Evolutionary conservation across 2,797 vertebrate genomes (phyloP), one percentile per base, ranked within the genome.

Genomic region (Crenuchus spilurus): DNA sequence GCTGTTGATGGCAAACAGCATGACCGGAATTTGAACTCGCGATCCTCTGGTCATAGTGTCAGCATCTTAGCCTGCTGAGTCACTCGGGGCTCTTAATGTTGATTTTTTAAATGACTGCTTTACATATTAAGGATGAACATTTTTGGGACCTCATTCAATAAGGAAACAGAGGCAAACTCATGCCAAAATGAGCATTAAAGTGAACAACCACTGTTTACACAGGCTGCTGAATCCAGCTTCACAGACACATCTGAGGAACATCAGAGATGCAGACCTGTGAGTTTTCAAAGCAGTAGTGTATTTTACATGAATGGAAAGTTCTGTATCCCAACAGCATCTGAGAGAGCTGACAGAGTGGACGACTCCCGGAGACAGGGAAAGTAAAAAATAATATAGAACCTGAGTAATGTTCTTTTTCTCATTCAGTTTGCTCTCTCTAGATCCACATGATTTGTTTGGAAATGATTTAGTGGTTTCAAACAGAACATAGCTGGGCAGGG

Each of bases 371-470:
- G 1, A 60, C 8, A 13, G 16, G 51, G 31, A 71, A 54, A 35
- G 65, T 31, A 33, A 51, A 62, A 35, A 72, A 69, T 33, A 64
- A 62, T 58, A 63, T 3, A 16, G 58, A 42, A 78, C 72, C 67
- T 72, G 77, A 77, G 86, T 82, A 86, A 61, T 74, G 51, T 70
- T 84, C 69, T 87, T 60, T 73, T 67, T 78, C 75, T 76, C 46
- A 60, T 64, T 84, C 44, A 81, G 78, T 69, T 86, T 88, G 82
- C 82, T 76, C 70, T 69, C 80, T 80, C 78, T 81, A 79, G 73
- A 79, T 78, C 55, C 49, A 71, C 74, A 72, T 80, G 73, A 80
- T 22, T 65, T 71, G 35, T 77, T n/a, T 57, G 49, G 75, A 49
- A 28, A 28, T 28, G 39, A 44, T 44, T 62, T 42, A 41, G 35